phyloP scores from a whole-genome alignment of 1,140 invertebrate genomes.

The Manduca sexta region DNA sequence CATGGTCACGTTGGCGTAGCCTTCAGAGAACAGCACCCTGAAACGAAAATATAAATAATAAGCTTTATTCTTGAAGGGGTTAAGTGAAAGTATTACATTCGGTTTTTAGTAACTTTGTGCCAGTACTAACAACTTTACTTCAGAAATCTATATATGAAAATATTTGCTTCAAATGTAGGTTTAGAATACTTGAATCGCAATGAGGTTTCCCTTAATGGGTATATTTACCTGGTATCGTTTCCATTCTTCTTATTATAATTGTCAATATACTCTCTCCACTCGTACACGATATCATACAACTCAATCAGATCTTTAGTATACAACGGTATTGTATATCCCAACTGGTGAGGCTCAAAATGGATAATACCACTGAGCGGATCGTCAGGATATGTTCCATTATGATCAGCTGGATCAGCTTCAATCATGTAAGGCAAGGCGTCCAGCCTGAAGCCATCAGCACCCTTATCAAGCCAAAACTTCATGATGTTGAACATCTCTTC shows the following conservation, averaged over 20 bases:
- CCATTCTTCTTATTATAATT: constrained; percentile 64
- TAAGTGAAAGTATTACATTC: too few species aligned
- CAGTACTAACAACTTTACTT: too few species aligned
- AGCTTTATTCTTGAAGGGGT: too few species aligned
- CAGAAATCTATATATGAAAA: too few species aligned
- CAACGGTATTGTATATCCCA: constrained; percentile 73
- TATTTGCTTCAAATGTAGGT: too few species aligned
- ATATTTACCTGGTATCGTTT: constrained; percentile 55
- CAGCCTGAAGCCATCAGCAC: constrained; percentile 82
- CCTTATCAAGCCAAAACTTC: constrained; percentile 78
- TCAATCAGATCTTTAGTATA: constrained; percentile 76
- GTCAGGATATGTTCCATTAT: constrained; percentile 73
- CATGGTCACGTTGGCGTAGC: constrained; percentile 74
- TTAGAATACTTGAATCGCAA: too few species aligned
- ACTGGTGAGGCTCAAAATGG: constrained; percentile 52
- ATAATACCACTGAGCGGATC: constrained; percentile 70
- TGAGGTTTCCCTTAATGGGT: too few species aligned
- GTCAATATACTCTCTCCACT: constrained; percentile 76
- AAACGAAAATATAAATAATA: neutral
- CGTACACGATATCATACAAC: constrained; percentile 74
- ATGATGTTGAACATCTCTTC: constrained; percentile 75
- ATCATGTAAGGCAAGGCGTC: constrained; percentile 78
- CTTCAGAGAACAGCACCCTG: constrained; percentile 81
- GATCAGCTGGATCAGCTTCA: constrained; percentile 72
- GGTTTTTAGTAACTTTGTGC: too few species aligned